These are phyloP conservation scores for Entomobrya proxima DNA, from an alignment of 2,888 invertebrate species.

Conservation along the genomic window DNA sequence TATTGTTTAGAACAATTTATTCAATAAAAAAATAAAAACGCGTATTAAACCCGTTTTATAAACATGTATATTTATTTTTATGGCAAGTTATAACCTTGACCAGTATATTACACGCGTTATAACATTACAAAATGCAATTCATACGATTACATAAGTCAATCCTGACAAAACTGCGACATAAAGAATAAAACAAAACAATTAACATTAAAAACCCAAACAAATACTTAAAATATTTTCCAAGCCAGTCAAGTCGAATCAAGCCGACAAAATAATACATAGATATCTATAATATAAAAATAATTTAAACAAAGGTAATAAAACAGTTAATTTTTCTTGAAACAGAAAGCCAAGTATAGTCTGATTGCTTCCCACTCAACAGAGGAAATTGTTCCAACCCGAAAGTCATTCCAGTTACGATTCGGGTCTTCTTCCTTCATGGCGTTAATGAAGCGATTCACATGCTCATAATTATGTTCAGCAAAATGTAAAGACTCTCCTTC, in stretches of 20 bases:
- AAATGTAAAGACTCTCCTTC: constrained; percentile 81
- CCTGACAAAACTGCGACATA: no score
- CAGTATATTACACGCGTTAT: no score
- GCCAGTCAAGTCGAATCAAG: background rate
- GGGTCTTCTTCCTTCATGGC: constrained; percentile 79
- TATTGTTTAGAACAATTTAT: constrained; percentile 15
- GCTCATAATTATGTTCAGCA: constrained; percentile 82
- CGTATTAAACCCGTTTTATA: no score
- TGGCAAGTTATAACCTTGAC: no score
- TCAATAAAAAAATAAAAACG: constrained; percentile 19
- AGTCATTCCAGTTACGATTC: constrained; percentile 76
- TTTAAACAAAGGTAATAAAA: background rate
- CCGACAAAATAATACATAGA: background rate
- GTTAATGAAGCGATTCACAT: constrained; percentile 80
- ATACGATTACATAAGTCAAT: no score
- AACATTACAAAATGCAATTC: no score
- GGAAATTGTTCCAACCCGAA: constrained; percentile 88
- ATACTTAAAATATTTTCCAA: no score
- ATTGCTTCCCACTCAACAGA: constrained; percentile 95
- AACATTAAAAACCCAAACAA: no score
- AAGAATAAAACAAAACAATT: no score
- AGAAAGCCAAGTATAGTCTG: constrained; percentile 71
- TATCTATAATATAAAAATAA: background rate
- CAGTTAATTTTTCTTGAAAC: constrained; percentile 66
- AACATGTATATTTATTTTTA: no score